These are phyloP conservation scores for Balaeniceps rex DNA, from an alignment of 2,113 vertebrate genomes.

Conservation along the genomic window DNA sequence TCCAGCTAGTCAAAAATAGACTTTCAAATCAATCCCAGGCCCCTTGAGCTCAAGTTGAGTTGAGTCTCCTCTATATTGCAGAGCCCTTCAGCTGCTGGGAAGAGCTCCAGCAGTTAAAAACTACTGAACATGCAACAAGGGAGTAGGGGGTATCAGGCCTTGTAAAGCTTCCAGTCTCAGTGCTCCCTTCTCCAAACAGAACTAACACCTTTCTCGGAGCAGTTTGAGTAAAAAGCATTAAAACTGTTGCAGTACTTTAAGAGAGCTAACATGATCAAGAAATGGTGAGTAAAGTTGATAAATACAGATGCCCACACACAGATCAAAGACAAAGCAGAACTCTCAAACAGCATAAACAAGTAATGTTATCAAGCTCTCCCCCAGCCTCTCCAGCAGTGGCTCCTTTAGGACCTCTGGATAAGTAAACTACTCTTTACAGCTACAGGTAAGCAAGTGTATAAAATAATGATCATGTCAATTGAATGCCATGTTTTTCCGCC, in stretches of 20 bases:
- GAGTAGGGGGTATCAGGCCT: background rate
- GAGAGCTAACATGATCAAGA: background rate
- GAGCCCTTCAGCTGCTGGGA: conserved; percentile 8
- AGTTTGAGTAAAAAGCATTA: background rate
- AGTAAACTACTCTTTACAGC: background rate
- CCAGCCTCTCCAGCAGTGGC: background rate
- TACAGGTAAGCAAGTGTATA: background rate
- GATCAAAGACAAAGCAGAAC: background rate
- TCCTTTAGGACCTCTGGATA: background rate
- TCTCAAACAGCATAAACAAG: background rate
- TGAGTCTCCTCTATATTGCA: background rate
- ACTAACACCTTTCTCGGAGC: background rate
- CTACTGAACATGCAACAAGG: background rate
- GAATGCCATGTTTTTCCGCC: background rate
- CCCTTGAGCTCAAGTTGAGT: background rate
- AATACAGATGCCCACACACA: background rate
- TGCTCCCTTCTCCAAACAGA: background rate
- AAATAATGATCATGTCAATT: background rate
- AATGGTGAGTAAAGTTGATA: background rate
- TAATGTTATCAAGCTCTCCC: background rate
- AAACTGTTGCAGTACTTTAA: background rate
- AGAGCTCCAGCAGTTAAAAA: conserved; percentile 2
- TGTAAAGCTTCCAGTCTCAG: background rate
- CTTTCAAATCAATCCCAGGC: conserved; percentile 12
- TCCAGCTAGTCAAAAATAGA: conserved; percentile 31